Percentiles rank a stretch among this genome's conserved stretches.
phyloP scores from a whole-genome alignment of 2,888 invertebrate species.

The Protonemura montana region DNA sequence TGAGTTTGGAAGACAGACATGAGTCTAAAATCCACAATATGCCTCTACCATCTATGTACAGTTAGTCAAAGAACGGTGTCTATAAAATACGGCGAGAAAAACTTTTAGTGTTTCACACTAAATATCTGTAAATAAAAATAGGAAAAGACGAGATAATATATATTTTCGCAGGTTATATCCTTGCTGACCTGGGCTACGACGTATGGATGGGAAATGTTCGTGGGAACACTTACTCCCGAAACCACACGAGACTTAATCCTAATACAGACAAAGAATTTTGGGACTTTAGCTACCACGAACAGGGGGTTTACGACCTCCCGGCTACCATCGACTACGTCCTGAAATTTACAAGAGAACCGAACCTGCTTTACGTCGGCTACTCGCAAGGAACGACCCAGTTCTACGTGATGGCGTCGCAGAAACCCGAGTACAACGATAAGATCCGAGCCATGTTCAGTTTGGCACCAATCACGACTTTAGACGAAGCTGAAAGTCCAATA shows the following conservation, averaged over 20 bases:
- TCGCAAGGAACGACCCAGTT: constrained; percentile 74
- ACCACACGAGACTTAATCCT: neutral
- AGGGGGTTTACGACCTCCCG: constrained; percentile 80
- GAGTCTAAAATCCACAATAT: too few species aligned
- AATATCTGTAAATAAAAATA: too few species aligned
- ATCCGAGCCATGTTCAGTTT: constrained; percentile 71
- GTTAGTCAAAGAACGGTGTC: too few species aligned
- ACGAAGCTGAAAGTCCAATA: constrained; percentile 22
- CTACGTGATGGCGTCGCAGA: constrained; percentile 70
- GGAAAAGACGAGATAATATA: neutral
- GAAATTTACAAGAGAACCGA: constrained; percentile 56
- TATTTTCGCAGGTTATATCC: constrained; percentile 13
- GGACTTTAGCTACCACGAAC: constrained; percentile 77
- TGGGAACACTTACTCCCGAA: constrained; percentile 22
- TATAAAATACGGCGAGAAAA: too few species aligned
- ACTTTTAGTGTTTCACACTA: too few species aligned
- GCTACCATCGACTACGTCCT: constrained; percentile 77
- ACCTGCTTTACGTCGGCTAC: constrained; percentile 64
- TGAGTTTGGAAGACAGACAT: too few species aligned
- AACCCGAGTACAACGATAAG: constrained; percentile 73
- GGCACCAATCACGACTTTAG: constrained; percentile 69
- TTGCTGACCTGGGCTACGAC: constrained; percentile 33
- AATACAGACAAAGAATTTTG: neutral
- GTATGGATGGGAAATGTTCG: constrained; percentile 33
- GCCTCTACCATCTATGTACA: too few species aligned